These are phyloP conservation scores for Watsonalla binaria DNA, from an alignment of 2,888 invertebrate genomes.

Conservation along the genomic window DNA sequence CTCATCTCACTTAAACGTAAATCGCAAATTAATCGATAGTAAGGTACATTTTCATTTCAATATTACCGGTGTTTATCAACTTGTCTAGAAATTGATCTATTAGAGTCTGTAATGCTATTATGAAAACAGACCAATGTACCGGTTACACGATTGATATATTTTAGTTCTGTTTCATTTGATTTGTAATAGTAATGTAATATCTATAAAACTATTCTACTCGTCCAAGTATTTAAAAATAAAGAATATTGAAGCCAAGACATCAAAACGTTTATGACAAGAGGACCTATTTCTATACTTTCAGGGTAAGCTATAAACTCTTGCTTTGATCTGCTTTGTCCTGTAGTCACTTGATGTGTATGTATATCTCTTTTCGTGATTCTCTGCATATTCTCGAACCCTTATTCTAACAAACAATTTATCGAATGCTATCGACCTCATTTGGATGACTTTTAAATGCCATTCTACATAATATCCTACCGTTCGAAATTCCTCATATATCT, in stretches of 20 bases:
- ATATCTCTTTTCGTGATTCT: not conserved
- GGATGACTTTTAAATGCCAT: not conserved
- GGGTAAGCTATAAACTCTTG: conserved; percentile 36
- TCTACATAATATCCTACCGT: not conserved
- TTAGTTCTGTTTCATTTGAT: too few relatives aligned
- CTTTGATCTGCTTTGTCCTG: conserved; percentile 41
- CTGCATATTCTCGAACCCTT: not conserved
- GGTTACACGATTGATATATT: too few relatives aligned
- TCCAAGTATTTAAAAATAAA: not conserved
- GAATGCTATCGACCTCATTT: not conserved
- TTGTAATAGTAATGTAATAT: too few relatives aligned
- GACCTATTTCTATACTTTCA: conserved; percentile 34
- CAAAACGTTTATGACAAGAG: conserved; percentile 29
- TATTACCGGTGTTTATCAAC: too few relatives aligned
- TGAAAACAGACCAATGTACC: too few relatives aligned
- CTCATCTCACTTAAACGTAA: too few relatives aligned
- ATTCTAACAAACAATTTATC: not conserved
- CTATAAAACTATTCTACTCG: too few relatives aligned
- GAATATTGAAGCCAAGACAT: conserved; percentile 12
- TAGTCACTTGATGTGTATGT: not conserved
- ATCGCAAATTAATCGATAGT: too few relatives aligned
- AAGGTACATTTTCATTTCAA: too few relatives aligned
- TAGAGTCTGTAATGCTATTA: too few relatives aligned
- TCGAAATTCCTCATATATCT: not conserved
- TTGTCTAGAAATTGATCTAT: too few relatives aligned